A percentile compares a stretch with the other conserved stretches of the same genome.
Evolutionary conservation across 1,140 invertebrate species (phyloP).

Genomic region (Drosophila asahinai): DNA sequence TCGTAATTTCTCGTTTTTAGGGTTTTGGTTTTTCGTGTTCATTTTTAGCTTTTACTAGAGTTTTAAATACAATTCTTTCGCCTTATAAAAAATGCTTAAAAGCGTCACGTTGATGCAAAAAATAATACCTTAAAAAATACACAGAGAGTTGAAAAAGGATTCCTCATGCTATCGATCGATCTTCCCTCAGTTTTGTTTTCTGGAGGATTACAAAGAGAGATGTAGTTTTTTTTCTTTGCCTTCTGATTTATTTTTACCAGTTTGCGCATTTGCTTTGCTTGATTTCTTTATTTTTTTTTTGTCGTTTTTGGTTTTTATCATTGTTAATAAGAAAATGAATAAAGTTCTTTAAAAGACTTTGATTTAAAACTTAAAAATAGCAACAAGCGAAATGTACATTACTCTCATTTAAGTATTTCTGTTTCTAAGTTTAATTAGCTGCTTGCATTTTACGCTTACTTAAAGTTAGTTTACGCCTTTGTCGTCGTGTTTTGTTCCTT

Average conservation of each 20-base stretch:
- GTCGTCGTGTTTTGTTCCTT: conserved; percentile 53
- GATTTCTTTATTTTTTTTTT: conserved; percentile 29
- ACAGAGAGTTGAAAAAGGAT: conserved; percentile 68
- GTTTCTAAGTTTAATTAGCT: conserved; percentile 56
- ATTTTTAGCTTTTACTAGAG: conserved; percentile 62
- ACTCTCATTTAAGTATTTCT: conserved; percentile 57
- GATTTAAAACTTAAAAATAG: conserved; percentile 84
- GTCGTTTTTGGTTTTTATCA: conserved; percentile 55
- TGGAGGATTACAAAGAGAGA: conserved; percentile 66
- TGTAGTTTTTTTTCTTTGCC: conserved; percentile 32
- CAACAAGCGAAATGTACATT: conserved; percentile 84
- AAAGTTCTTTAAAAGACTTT: conserved; percentile 84
- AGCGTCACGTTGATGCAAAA: conserved; percentile 79
- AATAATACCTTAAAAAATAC: conserved; percentile 78
- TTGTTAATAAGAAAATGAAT: conserved; percentile 76
- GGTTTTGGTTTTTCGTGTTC: conserved; percentile 36
- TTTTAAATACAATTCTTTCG: conserved; percentile 71
- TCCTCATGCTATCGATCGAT: conserved; percentile 49
- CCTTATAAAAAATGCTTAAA: conserved; percentile 77
- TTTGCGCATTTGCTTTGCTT: conserved; percentile 55
- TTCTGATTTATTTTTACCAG: conserved; percentile 44
- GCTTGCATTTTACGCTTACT: conserved; percentile 53
- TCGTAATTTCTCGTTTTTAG: conserved; percentile 31
- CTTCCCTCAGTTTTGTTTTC: conserved; percentile 36
- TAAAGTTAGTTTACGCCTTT: conserved; percentile 64